Conservation (phyloP, 2,797 vertebrate genomes). For the Spea hammondii region DNA sequence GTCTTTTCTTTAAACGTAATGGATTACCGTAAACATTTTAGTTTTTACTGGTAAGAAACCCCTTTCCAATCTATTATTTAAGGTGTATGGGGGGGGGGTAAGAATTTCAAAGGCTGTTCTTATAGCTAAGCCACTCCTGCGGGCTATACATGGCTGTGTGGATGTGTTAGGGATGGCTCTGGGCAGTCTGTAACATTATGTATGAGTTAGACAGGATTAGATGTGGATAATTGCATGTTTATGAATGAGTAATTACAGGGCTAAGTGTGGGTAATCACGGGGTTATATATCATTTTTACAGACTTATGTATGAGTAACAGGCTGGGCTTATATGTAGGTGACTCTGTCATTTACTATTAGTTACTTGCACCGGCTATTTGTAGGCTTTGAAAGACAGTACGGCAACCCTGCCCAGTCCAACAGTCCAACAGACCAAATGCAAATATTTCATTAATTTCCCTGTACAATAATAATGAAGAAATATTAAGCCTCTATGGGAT, state of each 20-base stretch:
- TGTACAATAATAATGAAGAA: no score
- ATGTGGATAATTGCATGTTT: conserved; percentile 42
- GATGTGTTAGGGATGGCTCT: conserved; percentile 23
- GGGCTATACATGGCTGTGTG: conserved; percentile 16
- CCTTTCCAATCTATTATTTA: no score
- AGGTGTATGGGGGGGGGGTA: background rate
- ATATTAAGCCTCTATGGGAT: no score
- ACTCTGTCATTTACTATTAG: background rate
- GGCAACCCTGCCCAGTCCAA: no score
- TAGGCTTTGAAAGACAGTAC: no score
- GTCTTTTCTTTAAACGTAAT: no score
- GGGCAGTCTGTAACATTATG: conserved; percentile 22
- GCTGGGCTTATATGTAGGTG: background rate
- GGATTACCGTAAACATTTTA: no score
- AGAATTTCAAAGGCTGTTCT: conserved; percentile 16
- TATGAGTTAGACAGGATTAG: conserved; percentile 35
- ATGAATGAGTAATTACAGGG: conserved; percentile 44
- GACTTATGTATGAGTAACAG: conserved; percentile 31
- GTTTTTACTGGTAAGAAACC: no score
- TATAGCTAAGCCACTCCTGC: background rate
- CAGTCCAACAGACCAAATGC: no score
- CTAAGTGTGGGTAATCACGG: conserved; percentile 41
- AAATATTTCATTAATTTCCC: no score
- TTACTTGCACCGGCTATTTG: background rate
- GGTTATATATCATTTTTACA: conserved; percentile 9